Base-by-base conservation (phyloP, 2,113 vertebrate species). In the Nesogale talazaci region DNA sequence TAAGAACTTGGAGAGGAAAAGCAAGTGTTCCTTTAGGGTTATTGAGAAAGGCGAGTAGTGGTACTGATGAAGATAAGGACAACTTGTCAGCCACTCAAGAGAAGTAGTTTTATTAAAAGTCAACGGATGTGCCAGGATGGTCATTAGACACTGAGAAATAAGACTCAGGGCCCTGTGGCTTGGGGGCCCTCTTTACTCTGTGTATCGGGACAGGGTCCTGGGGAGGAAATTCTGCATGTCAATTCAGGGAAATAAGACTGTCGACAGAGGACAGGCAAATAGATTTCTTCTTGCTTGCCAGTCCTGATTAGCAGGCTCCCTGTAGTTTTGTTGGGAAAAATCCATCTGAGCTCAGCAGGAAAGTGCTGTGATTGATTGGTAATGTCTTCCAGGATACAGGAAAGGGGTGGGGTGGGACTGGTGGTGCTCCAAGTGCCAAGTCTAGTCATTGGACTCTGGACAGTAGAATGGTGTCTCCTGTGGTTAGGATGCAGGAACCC, bases 321-420 rank as follows among this genome's bases (percentile, higher is more conserved):
- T 79, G 78, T 36, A n/a, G 85, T 77, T 94, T 72, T 92, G n/a
- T 83, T 76, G 94, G 61, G 88, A 75, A 88, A 93, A 72, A 90
- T 70, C 67, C 85, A 69, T 83, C 83, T 77, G 92, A 88, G n/a
- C 95, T 90, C 90, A 90, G 94, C 82, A 20, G 75, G 94, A 92
- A 84, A 52, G 75, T 72, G 52, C 70, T 40, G 42, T 93, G 96
- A 96, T 94, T 89, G 85, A 96, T 94, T 91, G 88, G 86, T 63
- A 34, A 57, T 93, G 90, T 94, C 95, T 97, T 89, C 34, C n/a
- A 89, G 89, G 82, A 20, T 25, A 74, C 52, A 40, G 80, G 20
- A 76, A 69, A 0, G 3, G 11, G 83, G 46, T 9, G 46, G 42
- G 46, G 46, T 5, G 46, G 14, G 67, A 38, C 29, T 63, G 14